Base-by-base conservation (phyloP, 2,888 invertebrate genomes). In the Helobdella robusta region DNA sequence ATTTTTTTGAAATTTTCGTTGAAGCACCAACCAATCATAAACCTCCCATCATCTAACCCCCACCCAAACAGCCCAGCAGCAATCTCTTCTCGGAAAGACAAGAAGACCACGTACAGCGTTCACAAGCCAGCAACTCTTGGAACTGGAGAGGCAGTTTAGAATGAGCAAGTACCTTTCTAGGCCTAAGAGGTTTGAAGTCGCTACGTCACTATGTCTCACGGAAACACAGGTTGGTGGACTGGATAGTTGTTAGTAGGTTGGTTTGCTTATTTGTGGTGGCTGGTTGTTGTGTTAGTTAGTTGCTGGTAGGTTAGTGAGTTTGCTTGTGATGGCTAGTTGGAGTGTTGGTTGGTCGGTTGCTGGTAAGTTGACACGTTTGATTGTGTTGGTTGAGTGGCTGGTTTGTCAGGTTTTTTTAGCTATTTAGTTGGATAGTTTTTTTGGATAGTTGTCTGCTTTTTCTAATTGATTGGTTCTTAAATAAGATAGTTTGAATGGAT, bases 141-240 rank as follows among this genome's bases (percentile, higher is more conserved):
- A 98, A 80, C 82, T 98, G 76, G 98, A 98, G 82, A 90, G 94
- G 79, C 97, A 98, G 82, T 98, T 98, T 83, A 86, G 92, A 68
- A 91, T 94, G 84, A 98, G 95, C 84, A 98, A 98, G 82, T 98
- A 98, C 83, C 85, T 98, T 54, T 97, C 95, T 36, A 83, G 98
- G 73, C 97, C 98, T 25, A 95, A 97, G 81, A 84, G 98, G 75
- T 98, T 95, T 80, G 97, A 98, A 80, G 95, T 98, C 60, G 98
- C 98, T 54, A 97, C 95, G 66, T 91, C 91, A 64, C 82, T 98
- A 67, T 91, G 93, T 89, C 85, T 98, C 50, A 95, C 95, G 0
- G 98, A 98, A 83, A 98, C 97, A 5, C 94, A 95, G 87, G 94
- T 93, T 71, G 64, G 70, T 36, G n/a, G 23, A 4, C 28, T 32